Base-by-base conservation (phyloP, 1,140 invertebrate species). In the Lasaia peninsularis region DNA sequence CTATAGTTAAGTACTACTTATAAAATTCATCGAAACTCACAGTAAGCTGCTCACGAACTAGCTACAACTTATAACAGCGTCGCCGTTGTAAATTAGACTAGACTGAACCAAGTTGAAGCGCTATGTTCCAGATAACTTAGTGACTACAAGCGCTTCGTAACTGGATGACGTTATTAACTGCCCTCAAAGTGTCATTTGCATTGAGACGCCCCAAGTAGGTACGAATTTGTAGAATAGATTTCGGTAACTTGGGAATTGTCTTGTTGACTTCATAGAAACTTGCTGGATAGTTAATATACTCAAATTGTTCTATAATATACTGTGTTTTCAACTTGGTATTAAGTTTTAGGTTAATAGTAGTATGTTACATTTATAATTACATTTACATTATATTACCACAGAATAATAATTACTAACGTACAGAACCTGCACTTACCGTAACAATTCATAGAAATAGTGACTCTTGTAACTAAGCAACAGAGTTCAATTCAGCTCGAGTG, bases 151-250 rank as follows among this genome's bases (percentile, higher is more conserved):
- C 37, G 37, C 18, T 44, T 12, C 37, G 37, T 20, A 44, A 44
- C 37, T 44, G 9, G 37, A 44, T 44, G 37, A 44, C 37, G 18
- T 44, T 44, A 44, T 44, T 44, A 44, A 44, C 37, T 44, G 37
- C 9, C 37, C 37, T 44, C 37, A 44, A 44, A 44, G 37, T 44
- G 37, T 44, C 37, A 44, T 44, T 44, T 44, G 37, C 37, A 44
- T 44, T 44, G 14, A 44, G 18, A 44, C 37, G 37, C 37, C 18
- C 16, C 37, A 44, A 44, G 37, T 44, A 44, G 37, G 37, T 44
- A 44, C 37, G 9, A 44, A 44, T 44, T 44, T 44, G 37, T 44
- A 44, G 16, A 44, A 44, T 44, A 20, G 37, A 44, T 44, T 44
- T 44, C 10, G 37, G 37, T 44, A 44, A 20, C 37, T 44, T 44